phyloP scores from a whole-genome alignment of 1,140 invertebrate species.

The Scaptodrosophila lebanonensis region DNA sequence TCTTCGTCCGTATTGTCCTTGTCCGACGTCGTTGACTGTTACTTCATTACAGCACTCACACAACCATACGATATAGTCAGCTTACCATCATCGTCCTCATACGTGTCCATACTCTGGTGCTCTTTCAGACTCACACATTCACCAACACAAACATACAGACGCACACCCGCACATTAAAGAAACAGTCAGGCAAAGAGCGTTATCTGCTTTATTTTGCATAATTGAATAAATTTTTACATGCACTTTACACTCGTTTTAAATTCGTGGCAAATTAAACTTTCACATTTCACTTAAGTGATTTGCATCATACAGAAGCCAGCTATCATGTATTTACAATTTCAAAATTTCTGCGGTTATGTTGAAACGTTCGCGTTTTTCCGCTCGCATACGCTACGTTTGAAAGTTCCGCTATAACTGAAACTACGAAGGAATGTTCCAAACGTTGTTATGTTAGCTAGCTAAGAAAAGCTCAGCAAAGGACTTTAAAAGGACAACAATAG shows the following conservation, averaged over 20 bases:
- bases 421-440: conserved; percentile 28
- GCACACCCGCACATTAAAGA: background rate
- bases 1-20: conserved; percentile 69
- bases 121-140: background rate
- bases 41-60: conserved; percentile 30
- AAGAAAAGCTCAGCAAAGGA: conserved; percentile 35
- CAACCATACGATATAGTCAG: too few species aligned
- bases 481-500: conserved; percentile 34
- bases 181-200: too few species aligned
- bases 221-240: conserved; percentile 15
- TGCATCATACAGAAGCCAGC: too few species aligned
- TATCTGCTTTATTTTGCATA: conserved; percentile 17
- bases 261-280: conserved; percentile 32
- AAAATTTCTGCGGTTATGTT: conserved; percentile 42
- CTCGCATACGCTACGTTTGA: conserved; percentile 56
- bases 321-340: conserved; percentile 54
- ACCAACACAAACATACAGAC: conserved; percentile 2
- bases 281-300: conserved; percentile 30
- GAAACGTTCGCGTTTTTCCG: conserved; percentile 18
- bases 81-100: too few species aligned
- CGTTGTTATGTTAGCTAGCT: conserved; percentile 15
- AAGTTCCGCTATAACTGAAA: conserved; percentile 64
- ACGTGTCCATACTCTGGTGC: background rate
- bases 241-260: conserved; percentile 12
- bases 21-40: conserved; percentile 31